Base-by-base conservation (phyloP, 2,888 invertebrate genomes). In the Andrena hattorfiana region DNA sequence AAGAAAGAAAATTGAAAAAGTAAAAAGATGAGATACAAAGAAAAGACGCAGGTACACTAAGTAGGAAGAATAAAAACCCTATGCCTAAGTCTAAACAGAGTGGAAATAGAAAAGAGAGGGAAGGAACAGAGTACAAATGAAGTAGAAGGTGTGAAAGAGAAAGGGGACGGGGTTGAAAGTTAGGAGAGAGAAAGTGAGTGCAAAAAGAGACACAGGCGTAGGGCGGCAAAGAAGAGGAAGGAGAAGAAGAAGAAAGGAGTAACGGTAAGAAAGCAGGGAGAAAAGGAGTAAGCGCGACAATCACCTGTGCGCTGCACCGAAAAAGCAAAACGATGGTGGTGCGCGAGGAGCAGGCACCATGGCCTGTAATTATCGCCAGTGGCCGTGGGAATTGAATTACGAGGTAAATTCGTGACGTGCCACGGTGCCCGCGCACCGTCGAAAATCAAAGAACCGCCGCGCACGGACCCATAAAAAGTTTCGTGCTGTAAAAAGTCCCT, bases 371-470 rank as follows among this genome's bases (percentile, higher is more conserved):
- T 93, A 92, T 92, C 90, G 90, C 89, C 87, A 87, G 85, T 89
- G 90, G 91, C 90, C 93, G 93, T 93, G 93, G 93, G 93, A 93
- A 93, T 93, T 92, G 90, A 93, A 93, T 93, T 92, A 93, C 92
- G 89, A 91, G 89, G 87, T 90, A 89, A 91, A 92, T 91, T 89
- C 90, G 85, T 87, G 85, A 90, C 87, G 86, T 88, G 84, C 87
- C 87, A 70, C 72, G 81, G 78, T 83, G 81, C 69, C 66, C 48
- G 79, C 70, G 59, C 3, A 69, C 82, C 76, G 85, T 75, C 74
- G 85, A 86, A 87, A 89, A 84, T 78, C 72, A 80, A 69, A 77
- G 81, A 64, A 70, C 76, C 70, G 78, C 76, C 59, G 35, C 23
- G 42, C 42, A 10, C 51, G 5, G 64, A 30, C 26, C 48, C 60